phyloP scores from a whole-genome alignment of 53 echinoderm and acorn worm species.

The Luidia sarsii region DNA sequence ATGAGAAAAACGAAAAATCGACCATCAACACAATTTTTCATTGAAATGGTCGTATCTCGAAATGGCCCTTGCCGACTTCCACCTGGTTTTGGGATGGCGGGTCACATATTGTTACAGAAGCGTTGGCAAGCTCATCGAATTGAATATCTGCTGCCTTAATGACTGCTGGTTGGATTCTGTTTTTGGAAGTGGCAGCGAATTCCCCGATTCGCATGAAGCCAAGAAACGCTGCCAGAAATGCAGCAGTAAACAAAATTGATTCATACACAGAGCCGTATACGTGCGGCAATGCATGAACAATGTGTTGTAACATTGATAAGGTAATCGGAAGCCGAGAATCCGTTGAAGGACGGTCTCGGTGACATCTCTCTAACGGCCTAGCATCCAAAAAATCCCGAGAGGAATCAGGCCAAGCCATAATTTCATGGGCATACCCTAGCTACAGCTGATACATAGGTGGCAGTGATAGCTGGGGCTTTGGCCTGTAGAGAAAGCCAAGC shows the following conservation, averaged over 20 bases:
- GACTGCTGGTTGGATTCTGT: not conserved
- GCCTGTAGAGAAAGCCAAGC: slow-evolving; percentile 11
- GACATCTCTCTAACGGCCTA: slow-evolving; percentile 4
- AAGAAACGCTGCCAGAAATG: slow-evolving; percentile 25
- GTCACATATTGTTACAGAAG: no score
- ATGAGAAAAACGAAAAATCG: no score
- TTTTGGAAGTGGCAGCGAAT: not conserved
- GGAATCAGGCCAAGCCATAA: not conserved
- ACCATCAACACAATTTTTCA: no score
- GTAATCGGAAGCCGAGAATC: slow-evolving; percentile 32
- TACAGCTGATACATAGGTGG: slow-evolving; percentile 16
- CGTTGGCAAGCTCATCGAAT: not conserved
- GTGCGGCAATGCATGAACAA: not conserved
- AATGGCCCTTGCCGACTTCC: no score
- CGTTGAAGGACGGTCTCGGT: not conserved
- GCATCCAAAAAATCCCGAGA: slow-evolving; percentile 3
- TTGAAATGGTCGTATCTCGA: no score
- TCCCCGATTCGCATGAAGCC: slow-evolving; percentile 29
- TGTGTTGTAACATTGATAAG: not conserved
- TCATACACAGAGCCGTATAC: slow-evolving; percentile 1
- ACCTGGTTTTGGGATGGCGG: no score
- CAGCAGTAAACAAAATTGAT: slow-evolving; percentile 13
- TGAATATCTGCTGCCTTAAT: not conserved
- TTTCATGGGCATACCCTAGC: not conserved
- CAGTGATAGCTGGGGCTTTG: slow-evolving; percentile 9